Conservation (phyloP, 2,113 vertebrate genomes). For the Ramphastos sulfuratus region DNA sequence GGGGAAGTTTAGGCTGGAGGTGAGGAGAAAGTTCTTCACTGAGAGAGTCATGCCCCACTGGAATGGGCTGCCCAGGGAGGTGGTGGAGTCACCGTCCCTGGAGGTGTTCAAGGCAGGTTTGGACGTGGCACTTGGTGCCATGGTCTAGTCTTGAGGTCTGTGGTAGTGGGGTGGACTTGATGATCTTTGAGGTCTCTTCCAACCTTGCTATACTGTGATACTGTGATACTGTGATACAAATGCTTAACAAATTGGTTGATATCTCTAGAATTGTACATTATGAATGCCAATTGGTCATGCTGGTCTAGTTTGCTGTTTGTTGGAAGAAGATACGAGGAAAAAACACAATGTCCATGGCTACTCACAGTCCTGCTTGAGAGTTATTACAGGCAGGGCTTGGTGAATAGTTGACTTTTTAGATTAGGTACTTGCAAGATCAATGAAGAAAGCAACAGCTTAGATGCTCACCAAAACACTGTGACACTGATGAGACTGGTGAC, state of each 20-base stretch:
- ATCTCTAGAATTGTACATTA: neutral
- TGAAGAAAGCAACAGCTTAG: neutral
- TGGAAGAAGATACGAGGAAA: neutral
- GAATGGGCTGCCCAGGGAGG: no score
- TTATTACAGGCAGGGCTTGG: neutral
- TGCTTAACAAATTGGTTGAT: fast-evolving
- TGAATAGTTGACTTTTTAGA: neutral
- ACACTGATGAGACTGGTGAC: neutral
- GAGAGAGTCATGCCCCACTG: no score
- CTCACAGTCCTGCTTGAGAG: neutral
- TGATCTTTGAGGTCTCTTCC: no score
- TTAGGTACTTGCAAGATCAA: neutral
- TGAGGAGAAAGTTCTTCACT: no score
- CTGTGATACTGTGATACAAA: no score
- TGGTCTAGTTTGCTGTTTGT: neutral
- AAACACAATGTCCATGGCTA: neutral
- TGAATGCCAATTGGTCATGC: neutral
- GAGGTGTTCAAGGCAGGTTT: no score
- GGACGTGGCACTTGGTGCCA: no score
- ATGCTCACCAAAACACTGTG: neutral
- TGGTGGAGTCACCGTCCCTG: no score
- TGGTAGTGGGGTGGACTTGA: no score
- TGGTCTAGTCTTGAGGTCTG: no score
- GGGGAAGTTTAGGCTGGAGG: no score
- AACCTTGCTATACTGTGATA: no score